Percentiles rank a stretch among this genome's conserved stretches.
phyloP scores from a whole-genome alignment of 2,888 invertebrate genomes.

The Ecdyonurus torrentis region DNA sequence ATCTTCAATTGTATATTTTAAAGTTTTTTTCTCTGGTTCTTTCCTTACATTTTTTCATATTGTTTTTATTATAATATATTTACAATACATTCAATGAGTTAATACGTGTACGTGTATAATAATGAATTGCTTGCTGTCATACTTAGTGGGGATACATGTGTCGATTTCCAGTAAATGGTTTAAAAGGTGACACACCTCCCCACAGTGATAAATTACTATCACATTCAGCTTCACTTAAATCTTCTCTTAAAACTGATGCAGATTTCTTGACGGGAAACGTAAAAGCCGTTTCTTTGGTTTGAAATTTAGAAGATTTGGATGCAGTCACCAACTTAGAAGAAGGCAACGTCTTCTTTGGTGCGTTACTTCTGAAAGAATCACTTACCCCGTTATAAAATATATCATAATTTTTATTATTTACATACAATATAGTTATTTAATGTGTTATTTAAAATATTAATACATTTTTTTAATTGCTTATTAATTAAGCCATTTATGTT shows the following conservation, averaged over 20 bases:
- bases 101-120: no score
- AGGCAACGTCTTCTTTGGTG: not conserved
- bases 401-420: not conserved
- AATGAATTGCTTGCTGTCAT: no score
- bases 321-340: not conserved
- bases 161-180: not conserved
- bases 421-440: no score
- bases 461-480: no score
- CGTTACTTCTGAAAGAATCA: not conserved
- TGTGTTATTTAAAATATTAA: no score
- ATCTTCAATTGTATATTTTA: no score
- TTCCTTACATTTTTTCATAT: no score
- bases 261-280: constrained; percentile 11
- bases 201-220: constrained; percentile 10
- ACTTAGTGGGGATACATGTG: not conserved
- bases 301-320: not conserved
- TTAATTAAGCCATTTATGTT: not conserved
- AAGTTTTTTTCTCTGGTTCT: no score
- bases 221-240: constrained; percentile 13
- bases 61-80: no score
- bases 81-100: no score
- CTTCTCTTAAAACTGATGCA: constrained; percentile 4
- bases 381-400: not conserved
- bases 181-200: not conserved
- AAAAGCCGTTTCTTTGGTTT: constrained; percentile 13